Evolutionary conservation across 2,113 vertebrate genomes (phyloP), one percentile per base, ranked within the genome.

Genomic region (Azemiops feae): DNA sequence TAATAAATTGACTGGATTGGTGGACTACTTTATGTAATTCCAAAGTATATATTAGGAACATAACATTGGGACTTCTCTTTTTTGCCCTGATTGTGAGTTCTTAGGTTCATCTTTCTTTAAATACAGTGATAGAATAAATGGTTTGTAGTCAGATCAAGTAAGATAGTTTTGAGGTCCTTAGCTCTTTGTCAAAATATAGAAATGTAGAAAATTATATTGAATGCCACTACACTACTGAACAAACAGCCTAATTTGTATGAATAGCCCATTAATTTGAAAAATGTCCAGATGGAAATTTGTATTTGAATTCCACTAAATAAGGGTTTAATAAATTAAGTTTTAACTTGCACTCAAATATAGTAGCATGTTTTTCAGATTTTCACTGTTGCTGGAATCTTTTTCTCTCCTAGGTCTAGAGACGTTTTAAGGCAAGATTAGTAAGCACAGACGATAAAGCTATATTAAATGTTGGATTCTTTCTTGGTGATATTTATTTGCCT

Each of bases 11-110:
- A 55, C 92, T 64, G 93, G 52, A 85, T 45, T 94, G 55, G 94
- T 94, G 95, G 85, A 94, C 89, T 92, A 94, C 91, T 89, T 94
- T 87, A 10, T 53, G 91, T 60, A 93, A 87, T 92, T 88, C 85
- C 86, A 91, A 93, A 94, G 27, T 57, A 92, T 12, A 89, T 50
- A 30, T 53, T 57, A 22, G 93, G 52, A 88, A 92, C 54, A 86
- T 95, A 94, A 85, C 93, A 58, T 74, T 94, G 91, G 87, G 93
- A 95, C 86, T 25, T 55, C 25, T 50, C 92, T 74, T 88, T 93
- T 4, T 4, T 64, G 50, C 9, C 16, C 5, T 53, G 57, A 20
- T 64, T 92, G 22, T 60, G 39, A 58, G 8, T n/a, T 43, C 18
- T 23, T 18, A 60, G 4, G 14, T 30, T 11, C n/a, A 27, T 53